Conservation (phyloP, 92 coral and sea anemone genomes). For the Porites divaricata region DNA sequence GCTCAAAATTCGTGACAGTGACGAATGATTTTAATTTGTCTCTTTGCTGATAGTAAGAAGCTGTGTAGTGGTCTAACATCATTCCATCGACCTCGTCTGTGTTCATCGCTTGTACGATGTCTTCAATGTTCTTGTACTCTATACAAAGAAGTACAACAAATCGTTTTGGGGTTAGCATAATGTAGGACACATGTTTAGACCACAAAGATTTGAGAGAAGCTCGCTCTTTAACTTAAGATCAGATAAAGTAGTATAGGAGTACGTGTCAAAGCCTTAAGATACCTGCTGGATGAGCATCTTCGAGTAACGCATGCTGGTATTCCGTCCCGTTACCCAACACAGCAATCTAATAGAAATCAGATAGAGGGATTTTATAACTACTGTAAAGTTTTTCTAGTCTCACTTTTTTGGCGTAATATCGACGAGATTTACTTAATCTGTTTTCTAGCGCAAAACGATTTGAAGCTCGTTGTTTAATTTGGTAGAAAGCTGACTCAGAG, state of each 20-base stretch:
- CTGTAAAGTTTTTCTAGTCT: too few species aligned
- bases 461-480: too few species aligned
- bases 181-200: too few species aligned
- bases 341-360: constrained; percentile 12
- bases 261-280: neutral
- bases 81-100: neutral
- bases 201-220: too few species aligned
- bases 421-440: too few species aligned
- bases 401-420: too few species aligned
- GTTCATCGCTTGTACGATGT: neutral
- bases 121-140: constrained; percentile 5
- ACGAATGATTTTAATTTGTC: constrained; percentile 19
- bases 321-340: constrained; percentile 56
- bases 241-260: neutral
- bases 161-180: neutral
- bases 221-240: neutral
- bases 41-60: constrained; percentile 21
- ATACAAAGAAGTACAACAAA: neutral
- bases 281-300: constrained; percentile 44
- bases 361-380: too few species aligned
- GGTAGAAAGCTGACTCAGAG: too few species aligned
- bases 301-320: constrained; percentile 36
- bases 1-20: constrained; percentile 1
- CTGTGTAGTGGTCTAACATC: constrained; percentile 9
- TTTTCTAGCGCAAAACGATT: too few species aligned